Conservation (phyloP, 2,113 vertebrate genomes). For the Spea multiplicata region DNA sequence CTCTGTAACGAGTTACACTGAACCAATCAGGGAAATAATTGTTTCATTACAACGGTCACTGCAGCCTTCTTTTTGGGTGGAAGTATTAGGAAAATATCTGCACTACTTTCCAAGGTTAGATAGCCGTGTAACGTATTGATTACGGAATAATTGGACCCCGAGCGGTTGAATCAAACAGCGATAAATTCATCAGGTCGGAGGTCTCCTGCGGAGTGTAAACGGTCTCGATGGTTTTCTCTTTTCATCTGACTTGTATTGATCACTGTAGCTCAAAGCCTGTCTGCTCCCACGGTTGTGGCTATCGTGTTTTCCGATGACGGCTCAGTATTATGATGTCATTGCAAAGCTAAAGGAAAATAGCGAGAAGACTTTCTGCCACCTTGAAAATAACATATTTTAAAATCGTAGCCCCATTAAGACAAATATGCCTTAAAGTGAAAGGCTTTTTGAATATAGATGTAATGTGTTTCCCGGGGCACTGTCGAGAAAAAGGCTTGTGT, state of each 20-base stretch:
- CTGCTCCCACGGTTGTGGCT: not conserved
- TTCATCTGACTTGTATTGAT: conserved; percentile 36
- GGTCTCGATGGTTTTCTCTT: conserved; percentile 37
- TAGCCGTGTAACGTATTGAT: not conserved
- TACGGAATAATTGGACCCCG: not conserved
- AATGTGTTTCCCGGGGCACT: too few species aligned
- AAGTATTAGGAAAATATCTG: too few species aligned
- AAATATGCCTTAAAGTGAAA: too few species aligned
- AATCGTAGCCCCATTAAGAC: too few species aligned
- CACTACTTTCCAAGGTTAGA: not conserved
- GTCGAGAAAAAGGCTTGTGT: too few species aligned
- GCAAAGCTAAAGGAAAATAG: not conserved
- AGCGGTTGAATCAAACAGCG: not conserved
- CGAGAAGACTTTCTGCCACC: not conserved
- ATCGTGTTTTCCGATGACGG: not conserved
- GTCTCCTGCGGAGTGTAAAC: not conserved
- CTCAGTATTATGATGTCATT: not conserved
- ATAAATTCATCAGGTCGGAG: conserved; percentile 3
- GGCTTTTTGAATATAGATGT: too few species aligned
- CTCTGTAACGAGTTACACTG: too few species aligned
- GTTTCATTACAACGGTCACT: too few species aligned
- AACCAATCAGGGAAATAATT: too few species aligned
- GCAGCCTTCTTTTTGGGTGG: too few species aligned
- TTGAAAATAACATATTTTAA: not conserved
- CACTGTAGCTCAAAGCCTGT: not conserved